Conservation (phyloP, 2,888 invertebrate species). For the Lydus trimaculatus region DNA sequence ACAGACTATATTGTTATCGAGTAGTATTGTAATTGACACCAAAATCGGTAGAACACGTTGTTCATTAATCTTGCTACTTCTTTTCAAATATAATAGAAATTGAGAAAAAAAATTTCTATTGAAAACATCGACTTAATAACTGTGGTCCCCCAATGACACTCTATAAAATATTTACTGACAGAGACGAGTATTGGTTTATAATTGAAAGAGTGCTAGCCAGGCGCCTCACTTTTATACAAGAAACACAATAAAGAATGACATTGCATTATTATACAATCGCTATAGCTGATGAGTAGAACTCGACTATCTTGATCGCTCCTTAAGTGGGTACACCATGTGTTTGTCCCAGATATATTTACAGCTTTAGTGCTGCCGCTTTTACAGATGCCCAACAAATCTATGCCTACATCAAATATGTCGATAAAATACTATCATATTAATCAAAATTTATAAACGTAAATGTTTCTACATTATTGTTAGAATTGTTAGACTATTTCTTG, state of each 20-base stretch:
- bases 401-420: neutral
- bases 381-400: constrained; percentile 18
- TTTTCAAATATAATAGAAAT: constrained; percentile 16
- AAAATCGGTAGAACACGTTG: neutral
- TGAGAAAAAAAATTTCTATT: neutral
- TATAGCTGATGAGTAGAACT: constrained; percentile 49
- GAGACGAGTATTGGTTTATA: constrained; percentile 39
- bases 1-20: too few relatives aligned
- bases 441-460: neutral
- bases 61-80: constrained; percentile 18
- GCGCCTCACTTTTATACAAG: constrained; percentile 42
- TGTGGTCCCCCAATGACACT: constrained; percentile 43
- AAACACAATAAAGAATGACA: constrained; percentile 53
- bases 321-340: constrained; percentile 52
- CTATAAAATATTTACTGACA: constrained; percentile 42
- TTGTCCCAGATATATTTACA: constrained; percentile 51
- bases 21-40: too few relatives aligned
- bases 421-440: neutral
- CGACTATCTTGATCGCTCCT: constrained; percentile 53
- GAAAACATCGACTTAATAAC: constrained; percentile 38
- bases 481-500: neutral
- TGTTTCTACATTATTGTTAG: neutral
- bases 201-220: constrained; percentile 42
- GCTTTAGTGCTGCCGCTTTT: constrained; percentile 37
- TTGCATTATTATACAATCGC: constrained; percentile 52